phyloP scores from a whole-genome alignment of 2,113 vertebrate genomes.

The Cranoglanis bouderius region DNA sequence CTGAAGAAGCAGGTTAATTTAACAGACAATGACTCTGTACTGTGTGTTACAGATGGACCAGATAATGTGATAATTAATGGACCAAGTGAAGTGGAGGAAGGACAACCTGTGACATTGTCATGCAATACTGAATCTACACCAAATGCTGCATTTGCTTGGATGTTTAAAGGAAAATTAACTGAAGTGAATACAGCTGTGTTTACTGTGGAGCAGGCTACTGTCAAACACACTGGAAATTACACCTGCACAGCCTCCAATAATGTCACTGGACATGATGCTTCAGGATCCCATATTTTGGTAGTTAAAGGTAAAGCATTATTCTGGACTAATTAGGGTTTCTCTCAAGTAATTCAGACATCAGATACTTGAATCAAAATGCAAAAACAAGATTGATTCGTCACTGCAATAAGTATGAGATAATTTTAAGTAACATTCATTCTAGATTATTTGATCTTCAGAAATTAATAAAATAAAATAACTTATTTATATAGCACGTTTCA shows the following conservation, averaged over 20 bases:
- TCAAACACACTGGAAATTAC: constrained; percentile 53
- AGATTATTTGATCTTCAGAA: no score
- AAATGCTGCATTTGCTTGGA: constrained; percentile 60
- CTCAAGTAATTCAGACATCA: no score
- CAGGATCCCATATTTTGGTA: not conserved
- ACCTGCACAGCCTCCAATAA: constrained; percentile 33
- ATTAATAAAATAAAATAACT: no score
- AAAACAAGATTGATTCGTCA: no score
- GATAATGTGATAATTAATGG: constrained; percentile 54
- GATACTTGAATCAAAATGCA: no score
- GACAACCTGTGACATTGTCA: constrained; percentile 2
- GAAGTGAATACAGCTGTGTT: constrained; percentile 24
- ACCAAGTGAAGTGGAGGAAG: not conserved
- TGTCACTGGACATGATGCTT: constrained; percentile 14
- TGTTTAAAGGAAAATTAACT: constrained; percentile 39
- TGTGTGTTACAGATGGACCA: constrained; percentile 66
- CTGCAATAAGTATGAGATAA: no score
- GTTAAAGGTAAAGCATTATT: constrained; percentile 32
- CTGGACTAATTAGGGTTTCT: not conserved
- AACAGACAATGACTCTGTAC: not conserved
- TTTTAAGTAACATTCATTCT: no score
- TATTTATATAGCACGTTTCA: constrained; percentile 3
- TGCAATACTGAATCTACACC: constrained; percentile 63
- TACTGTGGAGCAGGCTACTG: not conserved
- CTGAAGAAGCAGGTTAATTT: not conserved